Percentiles rank a stretch among this genome's conserved stretches.
Conservation (phyloP, 2,888 invertebrate genomes). For the Strigamia maritima region DNA sequence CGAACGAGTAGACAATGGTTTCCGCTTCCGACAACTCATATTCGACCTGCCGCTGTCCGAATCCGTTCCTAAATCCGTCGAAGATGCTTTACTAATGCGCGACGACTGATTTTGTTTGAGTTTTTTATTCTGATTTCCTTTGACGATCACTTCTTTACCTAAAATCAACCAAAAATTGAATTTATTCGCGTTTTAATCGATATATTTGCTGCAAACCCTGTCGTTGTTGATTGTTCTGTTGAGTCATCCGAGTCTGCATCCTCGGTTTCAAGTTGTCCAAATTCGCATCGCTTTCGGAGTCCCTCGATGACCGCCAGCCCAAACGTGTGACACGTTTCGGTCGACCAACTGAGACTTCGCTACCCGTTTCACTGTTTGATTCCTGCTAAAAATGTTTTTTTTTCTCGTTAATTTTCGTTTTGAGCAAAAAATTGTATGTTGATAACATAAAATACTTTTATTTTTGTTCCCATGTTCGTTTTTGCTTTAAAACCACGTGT, state of each 20-base stretch:
- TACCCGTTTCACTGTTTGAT: not conserved
- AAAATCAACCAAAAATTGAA: not conserved
- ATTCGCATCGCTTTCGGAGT: not conserved
- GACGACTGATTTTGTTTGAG: not conserved
- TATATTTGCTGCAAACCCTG: not conserved
- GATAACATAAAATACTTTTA: not conserved
- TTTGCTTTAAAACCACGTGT: not conserved
- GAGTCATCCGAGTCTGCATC: not conserved
- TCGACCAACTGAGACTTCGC: not conserved
- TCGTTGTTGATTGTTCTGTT: not conserved
- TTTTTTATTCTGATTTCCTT: slow-evolving; percentile 1
- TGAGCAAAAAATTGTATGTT: too few species aligned
- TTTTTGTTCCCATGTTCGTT: not conserved
- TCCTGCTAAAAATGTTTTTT: not conserved
- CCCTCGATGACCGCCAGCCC: not conserved
- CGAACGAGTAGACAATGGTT: slow-evolving; percentile 12
- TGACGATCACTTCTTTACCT: not conserved
- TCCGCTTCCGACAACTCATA: slow-evolving; percentile 33
- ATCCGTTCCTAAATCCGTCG: not conserved
- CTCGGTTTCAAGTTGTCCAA: not conserved
- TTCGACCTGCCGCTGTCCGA: slow-evolving; percentile 36
- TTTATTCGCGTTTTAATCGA: not conserved
- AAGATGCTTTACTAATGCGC: not conserved
- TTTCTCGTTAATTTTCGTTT: too few species aligned
- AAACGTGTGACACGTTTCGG: not conserved